These are phyloP conservation scores for Nysson spinosus DNA, from an alignment of 2,888 invertebrate genomes.

Conservation along the genomic window DNA sequence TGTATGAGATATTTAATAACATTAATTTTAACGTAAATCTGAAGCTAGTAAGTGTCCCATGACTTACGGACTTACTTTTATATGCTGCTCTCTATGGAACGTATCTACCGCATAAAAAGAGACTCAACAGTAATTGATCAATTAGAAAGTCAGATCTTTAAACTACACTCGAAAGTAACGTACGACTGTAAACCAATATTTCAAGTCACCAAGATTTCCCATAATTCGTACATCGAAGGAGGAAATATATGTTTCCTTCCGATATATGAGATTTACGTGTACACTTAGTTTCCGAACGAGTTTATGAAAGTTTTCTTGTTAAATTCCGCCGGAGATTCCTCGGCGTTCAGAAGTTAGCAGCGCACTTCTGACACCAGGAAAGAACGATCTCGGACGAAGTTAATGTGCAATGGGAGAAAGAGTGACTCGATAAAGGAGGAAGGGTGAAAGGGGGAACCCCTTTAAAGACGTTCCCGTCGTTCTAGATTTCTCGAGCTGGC, in stretches of 20 bases:
- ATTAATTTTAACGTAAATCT: no score
- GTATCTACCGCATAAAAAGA: no score
- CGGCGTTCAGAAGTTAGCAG: not conserved
- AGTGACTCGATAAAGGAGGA: conserved; percentile 9
- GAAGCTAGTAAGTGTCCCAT: no score
- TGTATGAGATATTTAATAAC: no score
- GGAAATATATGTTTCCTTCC: not conserved
- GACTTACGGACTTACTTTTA: no score
- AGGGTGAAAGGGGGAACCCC: conserved; percentile 5
- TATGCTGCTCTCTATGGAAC: no score
- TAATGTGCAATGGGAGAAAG: not conserved
- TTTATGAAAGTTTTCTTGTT: conserved; percentile 1
- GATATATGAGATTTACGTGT: not conserved
- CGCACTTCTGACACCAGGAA: not conserved
- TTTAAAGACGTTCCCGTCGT: conserved; percentile 34
- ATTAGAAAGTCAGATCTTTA: no score
- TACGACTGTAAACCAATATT: no score
- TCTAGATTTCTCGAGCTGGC: conserved; percentile 81
- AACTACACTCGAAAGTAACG: no score
- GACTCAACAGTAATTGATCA: no score
- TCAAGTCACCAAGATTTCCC: no score
- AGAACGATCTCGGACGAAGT: not conserved
- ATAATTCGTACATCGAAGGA: no score
- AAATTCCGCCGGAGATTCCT: not conserved
- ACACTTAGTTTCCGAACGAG: not conserved